phyloP scores from a whole-genome alignment of 2,113 vertebrate species.

The Nothocercus nigrocapillus region DNA sequence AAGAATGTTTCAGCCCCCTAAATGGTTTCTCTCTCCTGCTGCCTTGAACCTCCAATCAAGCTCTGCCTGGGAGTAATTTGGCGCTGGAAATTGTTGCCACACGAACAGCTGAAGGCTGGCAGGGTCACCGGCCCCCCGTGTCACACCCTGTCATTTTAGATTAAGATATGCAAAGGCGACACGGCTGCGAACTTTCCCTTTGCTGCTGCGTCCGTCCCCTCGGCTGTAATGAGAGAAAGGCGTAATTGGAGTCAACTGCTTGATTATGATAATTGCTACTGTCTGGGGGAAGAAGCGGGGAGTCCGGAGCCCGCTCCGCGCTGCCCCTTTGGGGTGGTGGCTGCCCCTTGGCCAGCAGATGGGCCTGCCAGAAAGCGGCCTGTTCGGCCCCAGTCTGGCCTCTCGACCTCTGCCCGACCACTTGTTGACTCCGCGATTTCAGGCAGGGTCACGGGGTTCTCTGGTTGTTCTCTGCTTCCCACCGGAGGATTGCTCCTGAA shows the following conservation, averaged over 20 bases:
- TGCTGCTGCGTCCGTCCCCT: slow-evolving; percentile 80
- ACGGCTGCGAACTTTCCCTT: slow-evolving; percentile 83
- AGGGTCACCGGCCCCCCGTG: slow-evolving; percentile 88
- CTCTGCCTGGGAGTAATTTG: slow-evolving; percentile 90
- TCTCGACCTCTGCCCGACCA: slow-evolving; percentile 66
- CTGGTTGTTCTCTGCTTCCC: slow-evolving; percentile 36
- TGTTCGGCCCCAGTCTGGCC: slow-evolving; percentile 34
- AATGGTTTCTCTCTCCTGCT: slow-evolving; percentile 65
- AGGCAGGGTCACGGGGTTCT: slow-evolving; percentile 26
- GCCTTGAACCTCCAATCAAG: slow-evolving; percentile 68
- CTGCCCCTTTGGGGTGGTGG: slow-evolving; percentile 65
- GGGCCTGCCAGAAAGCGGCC: slow-evolving; percentile 58
- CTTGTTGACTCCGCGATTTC: slow-evolving; percentile 64
- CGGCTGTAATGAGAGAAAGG: slow-evolving; percentile 90
- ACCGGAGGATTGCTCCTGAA: slow-evolving; percentile 59
- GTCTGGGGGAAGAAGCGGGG: slow-evolving; percentile 84
- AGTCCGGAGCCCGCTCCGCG: slow-evolving; percentile 55
- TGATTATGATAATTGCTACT: slow-evolving; percentile 99
- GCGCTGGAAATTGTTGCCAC: slow-evolving; percentile 94
- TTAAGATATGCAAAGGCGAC: slow-evolving; percentile 98
- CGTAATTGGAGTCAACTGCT: slow-evolving; percentile 98
- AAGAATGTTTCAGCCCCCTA: slow-evolving; percentile 61
- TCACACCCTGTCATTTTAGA: slow-evolving; percentile 97
- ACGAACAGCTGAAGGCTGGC: slow-evolving; percentile 86
- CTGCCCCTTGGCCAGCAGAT: slow-evolving; percentile 54